Conservation (phyloP, 92 coral and sea anemone species). For the Umimayanthus chanpuru region DNA sequence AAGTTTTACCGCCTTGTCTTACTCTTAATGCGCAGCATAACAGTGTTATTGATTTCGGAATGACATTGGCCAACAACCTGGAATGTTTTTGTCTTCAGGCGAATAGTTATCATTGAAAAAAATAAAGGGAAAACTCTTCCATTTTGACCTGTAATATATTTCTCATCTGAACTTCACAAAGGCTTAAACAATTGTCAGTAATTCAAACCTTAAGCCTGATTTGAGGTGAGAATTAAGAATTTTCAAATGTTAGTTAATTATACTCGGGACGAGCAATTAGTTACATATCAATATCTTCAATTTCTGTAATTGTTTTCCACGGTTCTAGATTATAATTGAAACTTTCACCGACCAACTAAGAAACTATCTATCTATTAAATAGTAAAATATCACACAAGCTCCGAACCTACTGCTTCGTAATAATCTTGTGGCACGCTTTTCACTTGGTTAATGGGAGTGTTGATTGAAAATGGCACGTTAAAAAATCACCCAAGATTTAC, state of each 20-base stretch:
- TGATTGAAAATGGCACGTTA: background rate
- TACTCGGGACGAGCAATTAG: slow-evolving; percentile 24
- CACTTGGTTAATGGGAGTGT: background rate
- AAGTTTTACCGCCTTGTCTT: too few species aligned
- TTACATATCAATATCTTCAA: slow-evolving; percentile 12
- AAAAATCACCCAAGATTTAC: background rate
- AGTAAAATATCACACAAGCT: slow-evolving; percentile 1
- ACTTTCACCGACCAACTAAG: background rate
- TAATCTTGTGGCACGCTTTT: background rate
- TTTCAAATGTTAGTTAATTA: slow-evolving; percentile 10
- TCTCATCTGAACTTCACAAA: background rate
- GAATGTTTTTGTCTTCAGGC: background rate
- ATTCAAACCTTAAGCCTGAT: background rate
- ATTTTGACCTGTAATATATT: too few species aligned
- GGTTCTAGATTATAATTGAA: background rate
- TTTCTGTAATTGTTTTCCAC: slow-evolving; percentile 10
- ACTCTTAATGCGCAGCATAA: too few species aligned
- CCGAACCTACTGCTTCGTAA: background rate
- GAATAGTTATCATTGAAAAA: background rate
- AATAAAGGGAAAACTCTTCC: background rate
- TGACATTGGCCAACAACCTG: background rate
- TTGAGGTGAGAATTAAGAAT: background rate
- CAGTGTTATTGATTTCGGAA: background rate
- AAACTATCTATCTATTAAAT: background rate
- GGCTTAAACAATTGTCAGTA: background rate